Evolutionary conservation across 2,888 invertebrate genomes (phyloP).

Genomic region (Boloria euphrosyne): DNA sequence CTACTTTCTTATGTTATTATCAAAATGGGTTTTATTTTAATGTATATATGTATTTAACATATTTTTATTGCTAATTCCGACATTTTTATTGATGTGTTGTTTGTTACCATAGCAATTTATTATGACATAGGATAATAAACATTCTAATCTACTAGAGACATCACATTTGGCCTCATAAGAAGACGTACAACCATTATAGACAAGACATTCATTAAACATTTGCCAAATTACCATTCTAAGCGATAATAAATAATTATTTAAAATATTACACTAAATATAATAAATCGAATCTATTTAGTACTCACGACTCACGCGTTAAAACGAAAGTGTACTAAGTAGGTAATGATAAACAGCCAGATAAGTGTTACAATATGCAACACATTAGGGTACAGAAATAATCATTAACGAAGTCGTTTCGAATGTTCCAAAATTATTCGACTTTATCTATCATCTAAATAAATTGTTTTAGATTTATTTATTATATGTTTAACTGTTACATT

Average conservation of each 20-base stretch:
- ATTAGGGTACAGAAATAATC: constrained; percentile 33
- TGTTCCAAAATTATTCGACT: constrained; percentile 20
- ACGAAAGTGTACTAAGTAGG: constrained; percentile 43
- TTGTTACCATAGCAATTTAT: not conserved
- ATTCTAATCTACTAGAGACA: not conserved
- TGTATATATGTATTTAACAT: constrained; percentile 7
- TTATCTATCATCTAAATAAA: constrained; percentile 12
- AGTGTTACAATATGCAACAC: constrained; percentile 39
- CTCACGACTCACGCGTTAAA: constrained; percentile 59
- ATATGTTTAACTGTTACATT: not conserved
- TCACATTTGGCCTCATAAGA: not conserved
- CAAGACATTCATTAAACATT: constrained; percentile 8
- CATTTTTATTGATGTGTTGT: constrained; percentile 6
- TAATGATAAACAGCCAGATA: constrained; percentile 43
- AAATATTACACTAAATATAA: constrained; percentile 56
- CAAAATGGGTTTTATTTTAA: constrained; percentile 1
- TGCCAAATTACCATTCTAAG: constrained; percentile 23
- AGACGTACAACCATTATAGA: constrained; percentile 1
- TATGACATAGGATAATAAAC: not conserved
- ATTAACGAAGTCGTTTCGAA: constrained; percentile 16
- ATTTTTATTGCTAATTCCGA: constrained; percentile 11
- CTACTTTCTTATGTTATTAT: constrained; percentile 14
- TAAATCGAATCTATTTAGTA: constrained; percentile 67
- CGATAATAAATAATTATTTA: constrained; percentile 23
- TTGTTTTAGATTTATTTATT: constrained; percentile 12